Evolutionary conservation across 2,113 vertebrate genomes (phyloP).

Genomic region (Dipodomys merriami): DNA sequence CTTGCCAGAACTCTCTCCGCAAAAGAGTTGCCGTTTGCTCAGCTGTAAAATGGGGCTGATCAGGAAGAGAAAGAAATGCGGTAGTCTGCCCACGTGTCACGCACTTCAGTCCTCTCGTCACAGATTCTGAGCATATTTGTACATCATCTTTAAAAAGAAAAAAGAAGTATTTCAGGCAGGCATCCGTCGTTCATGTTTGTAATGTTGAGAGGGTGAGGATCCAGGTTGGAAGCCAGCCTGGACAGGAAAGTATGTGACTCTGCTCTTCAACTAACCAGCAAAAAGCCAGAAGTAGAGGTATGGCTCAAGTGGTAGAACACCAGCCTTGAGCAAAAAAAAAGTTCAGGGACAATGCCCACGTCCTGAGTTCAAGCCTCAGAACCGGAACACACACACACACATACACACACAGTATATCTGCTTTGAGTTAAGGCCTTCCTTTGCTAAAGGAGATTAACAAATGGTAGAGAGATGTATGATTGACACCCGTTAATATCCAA

Average conservation of each 20-base stretch:
- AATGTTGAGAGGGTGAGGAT: too few species aligned
- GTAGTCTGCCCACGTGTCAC: neutral
- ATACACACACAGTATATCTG: neutral
- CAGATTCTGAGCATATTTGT: neutral
- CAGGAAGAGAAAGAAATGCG: neutral
- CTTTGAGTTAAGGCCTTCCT: neutral
- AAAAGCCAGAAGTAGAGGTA: too few species aligned
- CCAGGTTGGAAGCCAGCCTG: too few species aligned
- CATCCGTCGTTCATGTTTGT: too few species aligned
- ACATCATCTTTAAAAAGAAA: neutral
- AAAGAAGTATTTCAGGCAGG: too few species aligned
- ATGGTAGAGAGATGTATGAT: neutral
- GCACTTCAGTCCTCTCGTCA: neutral
- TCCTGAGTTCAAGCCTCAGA: too few species aligned
- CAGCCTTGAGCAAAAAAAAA: too few species aligned
- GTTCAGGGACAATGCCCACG: too few species aligned
- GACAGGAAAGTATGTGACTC: too few species aligned
- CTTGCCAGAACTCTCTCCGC: neutral
- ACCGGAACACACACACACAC: too few species aligned
- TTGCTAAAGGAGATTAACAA: neutral
- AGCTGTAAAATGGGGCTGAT: neutral
- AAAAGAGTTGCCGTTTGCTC: constrained; percentile 3
- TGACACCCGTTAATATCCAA: neutral
- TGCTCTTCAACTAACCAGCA: too few species aligned
- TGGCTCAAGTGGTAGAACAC: too few species aligned